These are phyloP conservation scores for Azemiops feae DNA, from an alignment of 2,113 vertebrate species.

Conservation along the genomic window DNA sequence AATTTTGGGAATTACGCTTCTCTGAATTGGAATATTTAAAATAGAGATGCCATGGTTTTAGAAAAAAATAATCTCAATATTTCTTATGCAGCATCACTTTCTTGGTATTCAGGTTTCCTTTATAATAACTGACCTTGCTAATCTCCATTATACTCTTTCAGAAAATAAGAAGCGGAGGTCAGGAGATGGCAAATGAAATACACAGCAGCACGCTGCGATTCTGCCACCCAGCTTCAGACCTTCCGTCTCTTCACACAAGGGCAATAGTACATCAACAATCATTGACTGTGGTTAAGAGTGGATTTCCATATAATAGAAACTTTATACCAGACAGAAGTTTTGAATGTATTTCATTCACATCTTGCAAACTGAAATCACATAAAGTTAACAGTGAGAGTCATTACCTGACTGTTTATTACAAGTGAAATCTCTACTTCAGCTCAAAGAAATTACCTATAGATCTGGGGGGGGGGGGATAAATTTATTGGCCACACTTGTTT, in stretches of 20 bases:
- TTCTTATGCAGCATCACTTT: neutral
- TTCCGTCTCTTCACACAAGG: neutral
- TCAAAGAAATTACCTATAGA: constrained; percentile 5
- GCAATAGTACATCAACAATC: neutral
- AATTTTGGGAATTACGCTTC: neutral
- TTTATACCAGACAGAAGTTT: neutral
- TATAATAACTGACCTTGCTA: neutral
- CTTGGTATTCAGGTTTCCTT: neutral
- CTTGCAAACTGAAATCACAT: neutral
- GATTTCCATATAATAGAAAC: neutral
- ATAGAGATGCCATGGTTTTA: neutral
- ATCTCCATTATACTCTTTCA: neutral
- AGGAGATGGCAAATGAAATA: neutral
- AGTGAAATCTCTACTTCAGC: neutral
- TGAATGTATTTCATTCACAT: neutral
- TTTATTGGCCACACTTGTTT: constrained; percentile 14
- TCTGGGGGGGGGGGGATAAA: neutral
- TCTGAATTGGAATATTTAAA: neutral
- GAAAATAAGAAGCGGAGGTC: neutral
- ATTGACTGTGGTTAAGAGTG: neutral
- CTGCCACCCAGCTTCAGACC: neutral
- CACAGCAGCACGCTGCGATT: neutral
- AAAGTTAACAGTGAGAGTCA: neutral
- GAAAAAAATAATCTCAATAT: neutral
- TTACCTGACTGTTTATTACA: neutral